phyloP scores from a whole-genome alignment of 35 echinoderm and acorn worm species.

The Strongylocentrotus purpuratus region DNA sequence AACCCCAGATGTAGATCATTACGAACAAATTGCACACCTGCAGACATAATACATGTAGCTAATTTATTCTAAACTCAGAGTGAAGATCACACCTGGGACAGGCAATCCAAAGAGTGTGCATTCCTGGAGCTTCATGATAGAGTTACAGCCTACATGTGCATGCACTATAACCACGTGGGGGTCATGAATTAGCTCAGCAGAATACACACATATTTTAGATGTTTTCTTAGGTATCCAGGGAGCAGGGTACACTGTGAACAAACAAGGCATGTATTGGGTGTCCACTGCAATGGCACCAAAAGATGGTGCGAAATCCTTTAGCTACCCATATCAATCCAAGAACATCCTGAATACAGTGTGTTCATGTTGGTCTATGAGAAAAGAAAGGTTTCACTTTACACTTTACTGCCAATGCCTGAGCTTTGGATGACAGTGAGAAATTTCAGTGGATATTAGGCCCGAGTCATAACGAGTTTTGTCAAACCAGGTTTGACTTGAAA shows the following conservation, averaged over 20 bases:
- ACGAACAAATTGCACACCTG: background rate
- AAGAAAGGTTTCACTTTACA: no score
- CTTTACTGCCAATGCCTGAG: no score
- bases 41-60: slow-evolving; percentile 33
- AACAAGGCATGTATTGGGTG: background rate
- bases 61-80: background rate
- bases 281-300: background rate
- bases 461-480: no score
- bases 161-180: background rate
- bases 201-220: background rate
- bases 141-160: background rate
- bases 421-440: no score
- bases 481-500: no score
- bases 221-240: background rate
- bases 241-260: background rate
- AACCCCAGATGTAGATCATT: background rate
- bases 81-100: background rate
- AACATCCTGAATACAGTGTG: background rate
- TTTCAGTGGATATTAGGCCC: no score
- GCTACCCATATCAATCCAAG: slow-evolving; percentile 22
- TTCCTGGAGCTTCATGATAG: slow-evolving; percentile 29
- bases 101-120: background rate
- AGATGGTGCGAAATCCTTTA: background rate
- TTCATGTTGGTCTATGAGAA: background rate
- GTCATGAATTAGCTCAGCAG: slow-evolving; percentile 1